Evolutionary conservation across 2,797 vertebrate species (phyloP).

Genomic region (Thripadectes ignobilis): DNA sequence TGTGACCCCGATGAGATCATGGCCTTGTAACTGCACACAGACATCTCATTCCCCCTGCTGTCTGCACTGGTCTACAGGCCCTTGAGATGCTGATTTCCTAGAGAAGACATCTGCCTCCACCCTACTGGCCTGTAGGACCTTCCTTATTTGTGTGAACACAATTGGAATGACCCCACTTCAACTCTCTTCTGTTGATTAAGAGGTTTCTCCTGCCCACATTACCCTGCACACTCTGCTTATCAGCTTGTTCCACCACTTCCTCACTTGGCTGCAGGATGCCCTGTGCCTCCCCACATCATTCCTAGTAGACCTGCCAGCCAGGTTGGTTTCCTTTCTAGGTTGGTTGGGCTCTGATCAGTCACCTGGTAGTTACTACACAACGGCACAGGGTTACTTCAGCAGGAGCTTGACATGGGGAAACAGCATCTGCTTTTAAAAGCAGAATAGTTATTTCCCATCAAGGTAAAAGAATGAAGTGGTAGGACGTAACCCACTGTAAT

Average conservation of each 20-base stretch:
- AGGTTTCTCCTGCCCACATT: background rate
- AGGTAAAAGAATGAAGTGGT: background rate
- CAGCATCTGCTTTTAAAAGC: background rate
- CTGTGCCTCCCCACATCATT: background rate
- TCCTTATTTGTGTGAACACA: background rate
- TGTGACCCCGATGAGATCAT: background rate
- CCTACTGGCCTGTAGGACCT: background rate
- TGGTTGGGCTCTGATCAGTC: background rate
- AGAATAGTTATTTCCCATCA: background rate
- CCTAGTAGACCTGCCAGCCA: background rate
- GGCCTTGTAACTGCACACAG: background rate
- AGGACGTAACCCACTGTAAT: background rate
- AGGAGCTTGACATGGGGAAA: background rate
- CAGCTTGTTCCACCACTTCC: background rate
- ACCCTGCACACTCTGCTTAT: background rate
- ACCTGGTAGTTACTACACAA: background rate
- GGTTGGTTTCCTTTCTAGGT: background rate
- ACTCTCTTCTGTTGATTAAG: background rate
- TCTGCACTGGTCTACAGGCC: background rate
- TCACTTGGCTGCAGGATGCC: background rate
- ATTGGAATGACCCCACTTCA: background rate
- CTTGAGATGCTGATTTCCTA: background rate
- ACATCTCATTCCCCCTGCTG: background rate
- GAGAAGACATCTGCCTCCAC: background rate
- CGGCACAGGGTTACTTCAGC: background rate